These are phyloP conservation scores for Aptenodytes forsteri DNA, from an alignment of 2,113 vertebrate genomes.

Conservation along the genomic window DNA sequence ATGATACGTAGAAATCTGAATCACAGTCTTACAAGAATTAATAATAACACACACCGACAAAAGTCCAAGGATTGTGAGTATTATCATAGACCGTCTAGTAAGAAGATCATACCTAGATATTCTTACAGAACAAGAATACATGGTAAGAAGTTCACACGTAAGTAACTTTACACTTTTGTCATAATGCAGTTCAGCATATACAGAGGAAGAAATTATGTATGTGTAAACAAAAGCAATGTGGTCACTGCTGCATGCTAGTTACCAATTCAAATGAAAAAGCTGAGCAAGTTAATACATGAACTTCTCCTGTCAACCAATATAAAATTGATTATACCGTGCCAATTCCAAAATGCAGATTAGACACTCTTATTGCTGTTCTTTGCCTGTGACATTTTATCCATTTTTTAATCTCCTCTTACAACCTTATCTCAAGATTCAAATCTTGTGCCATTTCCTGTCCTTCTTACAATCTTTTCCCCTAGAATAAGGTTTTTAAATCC, in stretches of 20 bases:
- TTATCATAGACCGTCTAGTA: background rate
- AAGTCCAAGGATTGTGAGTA: background rate
- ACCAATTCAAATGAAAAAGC: background rate
- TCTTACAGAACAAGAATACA: background rate
- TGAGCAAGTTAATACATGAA: background rate
- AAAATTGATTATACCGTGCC: background rate
- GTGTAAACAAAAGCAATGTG: background rate
- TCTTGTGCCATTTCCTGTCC: slow-evolving; percentile 46
- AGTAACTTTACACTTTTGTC: background rate
- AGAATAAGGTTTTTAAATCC: slow-evolving; percentile 45
- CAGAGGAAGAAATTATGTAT: fast-evolving
- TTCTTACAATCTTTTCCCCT: slow-evolving; percentile 51
- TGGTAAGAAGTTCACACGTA: fast-evolving
- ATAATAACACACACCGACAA: background rate
- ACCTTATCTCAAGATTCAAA: slow-evolving; percentile 60
- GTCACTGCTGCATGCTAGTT: background rate
- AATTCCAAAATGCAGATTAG: slow-evolving; percentile 35
- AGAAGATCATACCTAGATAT: background rate
- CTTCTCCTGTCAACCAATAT: background rate
- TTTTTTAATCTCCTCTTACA: slow-evolving; percentile 53
- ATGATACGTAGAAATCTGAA: background rate
- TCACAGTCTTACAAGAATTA: background rate
- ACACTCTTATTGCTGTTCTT: background rate
- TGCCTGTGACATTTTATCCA: slow-evolving; percentile 46
- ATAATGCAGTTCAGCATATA: background rate